These are phyloP conservation scores for Lota lota DNA, from an alignment of 2,113 vertebrate species.

Conservation along the genomic window DNA sequence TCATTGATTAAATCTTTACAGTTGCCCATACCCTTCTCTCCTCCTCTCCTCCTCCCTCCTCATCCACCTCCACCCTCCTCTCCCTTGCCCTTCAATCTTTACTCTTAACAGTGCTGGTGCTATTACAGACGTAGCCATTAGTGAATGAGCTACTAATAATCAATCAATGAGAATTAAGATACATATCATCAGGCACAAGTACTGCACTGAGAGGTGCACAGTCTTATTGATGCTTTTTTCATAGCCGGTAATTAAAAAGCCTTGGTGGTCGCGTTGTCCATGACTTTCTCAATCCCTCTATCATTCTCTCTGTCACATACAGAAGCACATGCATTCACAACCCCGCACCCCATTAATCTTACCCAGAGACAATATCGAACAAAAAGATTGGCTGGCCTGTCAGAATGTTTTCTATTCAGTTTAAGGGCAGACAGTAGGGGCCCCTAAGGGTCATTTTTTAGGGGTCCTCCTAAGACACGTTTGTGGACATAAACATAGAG, in stretches of 20 bases:
- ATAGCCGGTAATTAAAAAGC: conserved; percentile 37
- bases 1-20: conserved; percentile 31
- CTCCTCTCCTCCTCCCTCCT: neutral
- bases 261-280: neutral
- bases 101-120: conserved; percentile 7
- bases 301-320: neutral
- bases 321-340: neutral
- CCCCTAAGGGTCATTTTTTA: too few relatives aligned
- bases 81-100: neutral
- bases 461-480: too few relatives aligned
- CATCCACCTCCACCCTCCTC: too few relatives aligned
- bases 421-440: too few relatives aligned
- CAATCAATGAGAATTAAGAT: conserved; percentile 48
- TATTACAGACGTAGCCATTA: conserved; percentile 3
- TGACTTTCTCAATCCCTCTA: neutral
- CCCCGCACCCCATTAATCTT: neutral
- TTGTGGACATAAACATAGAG: too few relatives aligned
- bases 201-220: conserved; percentile 38
- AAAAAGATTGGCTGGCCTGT: too few relatives aligned
- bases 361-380: too few relatives aligned
- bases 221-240: conserved; percentile 43
- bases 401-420: too few relatives aligned
- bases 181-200: conserved; percentile 37
- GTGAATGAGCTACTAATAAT: conserved; percentile 43
- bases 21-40: conserved; percentile 20